Base-by-base conservation (phyloP, 64 coral and sea anemone species). In the Orbicella faveolata region DNA sequence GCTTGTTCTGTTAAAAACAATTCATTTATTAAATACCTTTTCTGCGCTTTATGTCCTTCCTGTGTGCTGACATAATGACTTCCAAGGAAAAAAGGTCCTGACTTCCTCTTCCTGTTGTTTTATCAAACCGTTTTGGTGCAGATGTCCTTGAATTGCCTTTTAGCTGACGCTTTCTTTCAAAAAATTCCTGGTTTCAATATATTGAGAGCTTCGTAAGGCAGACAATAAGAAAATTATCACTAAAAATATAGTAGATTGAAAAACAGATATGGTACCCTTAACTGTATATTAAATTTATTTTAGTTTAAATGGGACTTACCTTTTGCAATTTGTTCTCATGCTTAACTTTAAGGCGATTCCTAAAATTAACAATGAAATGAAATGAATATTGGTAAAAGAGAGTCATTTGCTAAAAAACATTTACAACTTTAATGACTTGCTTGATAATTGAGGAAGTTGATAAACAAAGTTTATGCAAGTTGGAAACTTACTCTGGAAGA, bases 261-360 rank as follows among this genome's bases (percentile, higher is more conserved):
- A 52, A 52, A 62, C 14, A 61, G 57, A 35, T 30, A 55, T 63
- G 9, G 7, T 23, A 68, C 19, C 13, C 55, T 33, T 76, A 36
- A 39, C 30, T 66, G 64, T 67, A 67, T 67, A 30, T 30, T 30
- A 67, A 67, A 68, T 0, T 23, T 25, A 68, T 68, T 68, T 68
- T 68, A 20, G 23, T 68, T 68, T 8, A 68, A 70, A n/a, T 6
- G 4, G 8, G 1, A 9, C 10, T 34, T 52, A 85, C 82, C 82
- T 85, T 85, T 85, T 85, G 82, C 41, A 85, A 37, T 19, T 85
- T 85, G 20, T n/a, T 73, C 39, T 85, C 82, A 53, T 85, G 82
- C 18, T 85, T 85, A 72, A 85, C 23, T 65, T 85, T 85, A 1
- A 85, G 82, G 0, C 82, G 82, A 52, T 70, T 85, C 82, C 82